Evolutionary conservation across 2,888 invertebrate species (phyloP).

Genomic region (Reticulitermes lucifugus): DNA sequence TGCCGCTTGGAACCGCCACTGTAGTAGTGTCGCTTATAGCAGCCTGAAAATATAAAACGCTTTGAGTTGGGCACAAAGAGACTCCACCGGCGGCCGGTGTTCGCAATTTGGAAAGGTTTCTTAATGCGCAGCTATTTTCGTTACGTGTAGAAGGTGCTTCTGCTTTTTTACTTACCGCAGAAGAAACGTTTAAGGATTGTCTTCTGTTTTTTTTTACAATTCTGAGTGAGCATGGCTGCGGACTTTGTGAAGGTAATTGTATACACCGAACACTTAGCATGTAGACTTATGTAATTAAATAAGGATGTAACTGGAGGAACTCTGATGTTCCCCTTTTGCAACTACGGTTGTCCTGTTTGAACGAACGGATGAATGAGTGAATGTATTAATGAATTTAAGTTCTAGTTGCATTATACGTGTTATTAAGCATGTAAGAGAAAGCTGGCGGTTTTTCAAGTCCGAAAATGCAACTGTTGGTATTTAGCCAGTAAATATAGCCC

Average conservation of each 20-base stretch:
- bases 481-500: too few relatives aligned
- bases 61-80: neutral
- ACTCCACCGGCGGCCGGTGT: neutral
- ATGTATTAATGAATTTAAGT: too few relatives aligned
- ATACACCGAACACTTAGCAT: too few relatives aligned
- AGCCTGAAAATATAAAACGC: conserved; percentile 18
- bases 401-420: too few relatives aligned
- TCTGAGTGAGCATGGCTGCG: neutral
- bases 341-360: too few relatives aligned
- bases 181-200: neutral
- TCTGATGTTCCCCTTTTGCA: too few relatives aligned
- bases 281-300: too few relatives aligned
- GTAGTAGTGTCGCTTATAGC: conserved; percentile 6
- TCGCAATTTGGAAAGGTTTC: neutral
- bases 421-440: too few relatives aligned
- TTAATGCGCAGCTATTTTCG: neutral
- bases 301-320: too few relatives aligned
- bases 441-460: too few relatives aligned
- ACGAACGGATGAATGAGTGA: too few relatives aligned
- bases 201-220: neutral
- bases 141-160: neutral
- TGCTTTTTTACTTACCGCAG: neutral
- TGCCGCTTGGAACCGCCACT: conserved; percentile 31
- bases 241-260: conserved; percentile 11
- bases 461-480: too few relatives aligned